Base-by-base conservation (phyloP, 2,113 vertebrate species). In the Lampris megalopsis region DNA sequence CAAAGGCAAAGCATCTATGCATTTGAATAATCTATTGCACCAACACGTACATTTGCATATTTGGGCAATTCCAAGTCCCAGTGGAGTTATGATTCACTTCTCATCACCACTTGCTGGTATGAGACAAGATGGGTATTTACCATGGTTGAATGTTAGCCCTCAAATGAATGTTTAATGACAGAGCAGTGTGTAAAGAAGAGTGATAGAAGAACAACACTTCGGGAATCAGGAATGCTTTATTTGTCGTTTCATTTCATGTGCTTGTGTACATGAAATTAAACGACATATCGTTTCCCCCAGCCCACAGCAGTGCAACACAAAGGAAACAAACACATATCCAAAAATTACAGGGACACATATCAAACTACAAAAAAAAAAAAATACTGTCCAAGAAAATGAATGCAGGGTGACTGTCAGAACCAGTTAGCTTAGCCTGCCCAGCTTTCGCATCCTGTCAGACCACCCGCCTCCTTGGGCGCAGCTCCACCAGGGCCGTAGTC, bases 1-100 rank as follows among this genome's bases (percentile, higher is more conserved):
- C 70, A 56, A 43, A 79, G 82, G 88, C 88, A 71, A 77, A 79
- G 68, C 82, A 54, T 49, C 78, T 58, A 43, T 5, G 72, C 86
- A 81, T 91, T 88, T 90, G 83, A 88, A 91, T 93, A 91, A 92
- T 90, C 88, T 80, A 78, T 82, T 68, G 82, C 84, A 75, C 75
- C 81, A 49, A 84, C 67, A 81, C 84, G 63, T 52, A 56, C 83
- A 92, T 92, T 91, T 89, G 86, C 91, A 92, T 92, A 82, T 85
- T 52, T 10, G 56, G 75, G 82, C 85, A 80, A 79, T 87, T 90
- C 80, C 72, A 81, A 78, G 77, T 75, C 83, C 75, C 90, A n/a
- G 71, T 89, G 89, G 87, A 76, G 49, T 79, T 6, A 71, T 90
- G 90, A 90, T 77, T 92, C 91, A 91, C 87, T 84, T 78, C 73